Conservation (phyloP, 2,888 invertebrate species). For the Alsophila aescularia region DNA sequence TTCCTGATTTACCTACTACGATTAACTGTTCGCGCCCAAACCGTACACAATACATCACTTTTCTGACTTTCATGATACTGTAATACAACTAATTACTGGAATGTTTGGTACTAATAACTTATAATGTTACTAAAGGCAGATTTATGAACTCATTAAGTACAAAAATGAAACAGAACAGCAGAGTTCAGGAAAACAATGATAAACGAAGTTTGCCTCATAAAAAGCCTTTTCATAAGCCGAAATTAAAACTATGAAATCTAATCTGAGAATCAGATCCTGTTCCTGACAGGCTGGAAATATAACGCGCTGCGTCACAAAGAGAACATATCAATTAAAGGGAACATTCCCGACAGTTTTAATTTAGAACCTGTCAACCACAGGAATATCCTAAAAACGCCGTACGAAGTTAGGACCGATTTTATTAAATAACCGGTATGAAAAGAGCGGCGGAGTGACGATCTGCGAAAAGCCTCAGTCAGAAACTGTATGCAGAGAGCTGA, state of each 20-base stretch:
- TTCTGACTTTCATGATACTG: too few species aligned
- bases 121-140: too few species aligned
- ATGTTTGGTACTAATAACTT: too few species aligned
- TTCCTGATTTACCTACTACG: too few species aligned
- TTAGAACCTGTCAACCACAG: constrained; percentile 27
- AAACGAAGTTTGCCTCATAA: not conserved
- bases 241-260: constrained; percentile 1
- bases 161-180: too few species aligned
- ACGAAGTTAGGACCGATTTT: not conserved
- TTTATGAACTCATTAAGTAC: too few species aligned
- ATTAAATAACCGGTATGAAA: not conserved
- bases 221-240: not conserved
- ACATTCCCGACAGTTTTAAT: constrained; percentile 27
- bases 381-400: constrained; percentile 17
- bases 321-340: constrained; percentile 24
- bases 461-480: too few species aligned
- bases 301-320: constrained; percentile 13
- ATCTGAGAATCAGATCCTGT: constrained; percentile 9
- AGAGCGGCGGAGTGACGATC: too few species aligned
- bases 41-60: too few species aligned
- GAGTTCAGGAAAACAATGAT: not conserved
- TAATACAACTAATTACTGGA: too few species aligned
- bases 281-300: constrained; percentile 3
- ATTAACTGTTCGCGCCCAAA: too few species aligned
- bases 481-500: too few species aligned